These are phyloP conservation scores for Monodelphis domestica DNA, from an alignment of 2,797 vertebrate species.

Conservation along the genomic window DNA sequence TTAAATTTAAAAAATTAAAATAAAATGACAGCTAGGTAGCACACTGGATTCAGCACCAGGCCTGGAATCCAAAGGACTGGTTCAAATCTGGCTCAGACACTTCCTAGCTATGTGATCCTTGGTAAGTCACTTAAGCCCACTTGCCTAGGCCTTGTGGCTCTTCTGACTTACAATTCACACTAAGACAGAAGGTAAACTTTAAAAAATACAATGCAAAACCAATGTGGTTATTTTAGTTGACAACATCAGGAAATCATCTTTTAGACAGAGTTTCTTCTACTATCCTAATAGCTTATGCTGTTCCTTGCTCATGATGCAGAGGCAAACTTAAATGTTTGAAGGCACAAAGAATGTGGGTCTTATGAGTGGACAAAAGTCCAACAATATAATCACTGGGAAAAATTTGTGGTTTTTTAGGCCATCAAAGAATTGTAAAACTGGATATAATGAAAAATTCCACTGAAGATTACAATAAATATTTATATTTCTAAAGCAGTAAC, in stretches of 20 bases:
- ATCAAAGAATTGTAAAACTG: background rate
- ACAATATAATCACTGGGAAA: background rate
- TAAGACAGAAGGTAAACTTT: no score
- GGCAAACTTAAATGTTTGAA: background rate
- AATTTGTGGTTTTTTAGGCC: background rate
- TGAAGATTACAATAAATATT: background rate
- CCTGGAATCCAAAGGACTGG: no score
- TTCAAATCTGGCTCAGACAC: no score
- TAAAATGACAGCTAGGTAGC: no score
- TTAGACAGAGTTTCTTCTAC: background rate
- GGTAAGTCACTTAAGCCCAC: no score
- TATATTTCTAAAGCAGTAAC: background rate
- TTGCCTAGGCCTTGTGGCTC: no score
- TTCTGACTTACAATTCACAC: no score
- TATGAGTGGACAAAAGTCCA: background rate
- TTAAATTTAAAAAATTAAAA: no score
- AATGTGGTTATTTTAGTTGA: background rate
- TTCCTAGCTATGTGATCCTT: no score
- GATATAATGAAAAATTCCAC: background rate
- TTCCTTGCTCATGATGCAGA: background rate
- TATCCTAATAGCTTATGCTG: background rate
- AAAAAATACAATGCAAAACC: background rate
- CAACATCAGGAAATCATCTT: background rate
- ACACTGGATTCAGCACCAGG: no score
- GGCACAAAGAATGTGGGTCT: background rate